Percentiles rank a stretch among this genome's conserved stretches.
These are phyloP conservation scores for Peribatodes rhomboidaria DNA, from an alignment of 2,888 invertebrate genomes.

Conservation along the genomic window DNA sequence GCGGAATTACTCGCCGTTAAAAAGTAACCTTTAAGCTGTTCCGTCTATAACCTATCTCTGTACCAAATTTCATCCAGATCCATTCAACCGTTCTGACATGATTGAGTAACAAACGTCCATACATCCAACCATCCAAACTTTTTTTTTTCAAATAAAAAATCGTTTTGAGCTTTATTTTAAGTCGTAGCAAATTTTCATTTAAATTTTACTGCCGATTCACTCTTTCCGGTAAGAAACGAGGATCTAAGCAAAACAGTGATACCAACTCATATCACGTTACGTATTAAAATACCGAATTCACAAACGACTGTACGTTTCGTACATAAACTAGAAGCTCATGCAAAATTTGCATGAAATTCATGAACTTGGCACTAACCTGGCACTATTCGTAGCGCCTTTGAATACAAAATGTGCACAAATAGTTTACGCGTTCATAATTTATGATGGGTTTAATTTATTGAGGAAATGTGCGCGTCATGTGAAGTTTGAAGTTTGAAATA, in stretches of 20 bases:
- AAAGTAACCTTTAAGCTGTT: no score
- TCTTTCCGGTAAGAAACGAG: no score
- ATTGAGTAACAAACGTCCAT: no score
- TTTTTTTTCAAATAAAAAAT: no score
- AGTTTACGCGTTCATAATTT: constrained; percentile 34
- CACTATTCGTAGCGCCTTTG: constrained; percentile 34
- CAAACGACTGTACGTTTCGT: constrained; percentile 18
- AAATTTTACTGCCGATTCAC: no score
- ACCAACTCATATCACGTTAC: constrained; percentile 18
- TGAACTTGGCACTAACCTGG: constrained; percentile 42
- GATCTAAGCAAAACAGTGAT: background rate
- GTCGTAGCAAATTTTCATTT: no score
- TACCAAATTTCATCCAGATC: no score
- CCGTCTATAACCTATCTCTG: no score
- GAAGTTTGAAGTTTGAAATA: constrained; percentile 7
- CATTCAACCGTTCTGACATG: no score
- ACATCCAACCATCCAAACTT: no score
- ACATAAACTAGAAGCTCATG: constrained; percentile 25
- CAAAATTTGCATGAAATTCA: constrained; percentile 40
- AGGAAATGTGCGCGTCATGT: constrained; percentile 38
- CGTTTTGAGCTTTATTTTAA: no score
- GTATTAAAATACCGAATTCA: constrained; percentile 31
- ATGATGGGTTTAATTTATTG: constrained; percentile 47
- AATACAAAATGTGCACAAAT: constrained; percentile 41
- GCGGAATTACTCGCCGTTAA: no score